These are phyloP conservation scores for cattle (Bos taurus) DNA, from an alignment of 2,113 vertebrate genomes.

Conservation along the genomic window ARS-UCD2.0 NC_037329.1:115793001-115793500, in stretches of 20 bases:
- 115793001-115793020: not conserved
- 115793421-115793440: not conserved
- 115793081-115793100: not conserved
- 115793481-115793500: not conserved
- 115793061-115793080: not conserved
- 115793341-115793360: not conserved
- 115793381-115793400: not conserved
- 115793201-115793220: not conserved
- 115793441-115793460: not conserved
- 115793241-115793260: not conserved
- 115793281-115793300: not conserved
- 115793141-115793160: not conserved
- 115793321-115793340: not conserved
- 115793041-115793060: not conserved
- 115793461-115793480: not conserved
- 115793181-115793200: not conserved
- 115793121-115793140: slow-evolving; percentile 79
- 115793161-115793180: not conserved
- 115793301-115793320: not conserved
- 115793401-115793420: not conserved
- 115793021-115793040: not conserved
- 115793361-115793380: not conserved
- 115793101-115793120: not conserved
- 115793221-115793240: not conserved
- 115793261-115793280: not conserved